phyloP scores from a whole-genome alignment of 2,113 vertebrate genomes.

The Rattus rattus region DNA sequence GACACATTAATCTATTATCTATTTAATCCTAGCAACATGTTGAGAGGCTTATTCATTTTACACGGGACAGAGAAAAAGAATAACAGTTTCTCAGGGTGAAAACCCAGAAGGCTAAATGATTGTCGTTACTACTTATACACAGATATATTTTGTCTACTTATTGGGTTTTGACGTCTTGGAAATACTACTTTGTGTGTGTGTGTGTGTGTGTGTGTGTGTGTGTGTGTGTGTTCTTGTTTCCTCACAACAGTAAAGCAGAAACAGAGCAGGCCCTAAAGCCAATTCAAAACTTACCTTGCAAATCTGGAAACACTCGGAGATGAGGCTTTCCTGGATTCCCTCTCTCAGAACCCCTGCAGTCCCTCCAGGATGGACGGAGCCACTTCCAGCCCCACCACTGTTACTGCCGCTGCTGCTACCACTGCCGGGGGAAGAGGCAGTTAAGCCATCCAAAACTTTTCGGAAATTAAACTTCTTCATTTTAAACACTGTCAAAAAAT shows the following conservation, averaged over 20 bases:
- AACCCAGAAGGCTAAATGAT: conserved; percentile 19
- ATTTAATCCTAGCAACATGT: conserved; percentile 47
- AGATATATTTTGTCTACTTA: conserved; percentile 37
- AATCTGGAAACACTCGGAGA: conserved; percentile 97
- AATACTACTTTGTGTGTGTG: conserved; percentile 40
- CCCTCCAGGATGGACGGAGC: conserved; percentile 88
- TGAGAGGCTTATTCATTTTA: conserved; percentile 52
- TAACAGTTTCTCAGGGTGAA: conserved; percentile 23
- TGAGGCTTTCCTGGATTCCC: conserved; percentile 94
- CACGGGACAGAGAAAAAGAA: conserved; percentile 55
- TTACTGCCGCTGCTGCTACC: conserved; percentile 85
- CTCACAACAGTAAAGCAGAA: conserved; percentile 43
- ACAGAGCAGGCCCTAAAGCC: conserved; percentile 44
- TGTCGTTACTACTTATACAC: neutral
- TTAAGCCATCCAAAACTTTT: conserved; percentile 98
- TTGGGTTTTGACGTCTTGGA: neutral
- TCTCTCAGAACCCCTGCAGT: conserved; percentile 91
- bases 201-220: too few relatives aligned
- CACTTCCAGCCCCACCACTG: conserved; percentile 81
- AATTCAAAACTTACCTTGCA: conserved; percentile 93
- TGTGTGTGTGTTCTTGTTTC: neutral
- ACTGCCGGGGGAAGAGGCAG: conserved; percentile 93
- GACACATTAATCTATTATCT: conserved; percentile 38
- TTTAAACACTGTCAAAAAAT: conserved; percentile 83
- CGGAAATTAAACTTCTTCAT: conserved; percentile 99